These are phyloP conservation scores for Paedocypris micromegethes DNA, from an alignment of 2,797 vertebrate species.

Conservation along the genomic window DNA sequence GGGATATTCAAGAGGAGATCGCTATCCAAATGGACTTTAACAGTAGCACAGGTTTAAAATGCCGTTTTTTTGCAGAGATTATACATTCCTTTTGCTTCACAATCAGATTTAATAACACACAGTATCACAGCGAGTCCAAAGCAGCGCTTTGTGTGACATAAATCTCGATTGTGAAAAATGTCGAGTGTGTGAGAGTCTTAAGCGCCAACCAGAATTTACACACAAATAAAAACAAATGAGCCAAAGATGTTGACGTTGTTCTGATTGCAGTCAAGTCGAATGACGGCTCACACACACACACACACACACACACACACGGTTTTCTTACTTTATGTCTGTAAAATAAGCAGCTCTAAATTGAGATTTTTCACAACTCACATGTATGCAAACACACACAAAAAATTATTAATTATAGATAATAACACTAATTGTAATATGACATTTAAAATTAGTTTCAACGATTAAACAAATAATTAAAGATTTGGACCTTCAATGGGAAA, in stretches of 20 bases:
- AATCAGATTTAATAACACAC: conserved; percentile 48
- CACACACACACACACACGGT: no score
- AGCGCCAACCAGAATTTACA: conserved; percentile 25
- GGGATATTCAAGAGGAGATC: conserved; percentile 47
- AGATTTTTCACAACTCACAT: no score
- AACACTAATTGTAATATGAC: no score
- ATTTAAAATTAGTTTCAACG: no score
- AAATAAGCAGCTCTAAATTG: no score
- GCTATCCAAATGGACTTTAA: conserved; percentile 41
- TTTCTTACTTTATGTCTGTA: no score
- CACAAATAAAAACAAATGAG: background rate
- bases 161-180: conserved; percentile 36
- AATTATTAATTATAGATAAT: no score
- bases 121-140: conserved; percentile 42
- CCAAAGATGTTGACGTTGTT: background rate
- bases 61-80: conserved; percentile 46
- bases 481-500: no score
- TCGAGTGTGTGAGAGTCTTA: conserved; percentile 37
- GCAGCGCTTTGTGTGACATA: conserved; percentile 31
- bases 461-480: no score
- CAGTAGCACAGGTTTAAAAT: conserved; percentile 52
- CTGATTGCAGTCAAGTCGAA: no score
- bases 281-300: no score
- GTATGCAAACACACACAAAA: no score
- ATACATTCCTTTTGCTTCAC: conserved; percentile 43